phyloP scores from a whole-genome alignment of 2,797 vertebrate species.

The Alosa sapidissima region DNA sequence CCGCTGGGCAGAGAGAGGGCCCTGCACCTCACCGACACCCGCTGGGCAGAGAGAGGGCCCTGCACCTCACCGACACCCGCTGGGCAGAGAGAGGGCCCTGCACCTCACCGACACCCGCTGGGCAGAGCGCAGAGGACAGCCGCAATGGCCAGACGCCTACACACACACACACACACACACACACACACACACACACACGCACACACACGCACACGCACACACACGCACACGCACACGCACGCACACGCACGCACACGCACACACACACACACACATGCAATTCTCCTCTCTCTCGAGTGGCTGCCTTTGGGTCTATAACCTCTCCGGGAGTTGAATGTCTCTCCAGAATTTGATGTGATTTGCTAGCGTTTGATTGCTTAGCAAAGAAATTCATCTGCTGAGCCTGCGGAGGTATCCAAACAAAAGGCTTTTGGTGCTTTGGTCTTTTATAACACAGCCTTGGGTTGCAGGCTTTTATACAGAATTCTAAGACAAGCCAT shows the following conservation, averaged over 20 bases:
- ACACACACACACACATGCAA: neutral
- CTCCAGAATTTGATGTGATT: neutral
- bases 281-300: neutral
- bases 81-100: too few relatives aligned
- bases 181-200: neutral
- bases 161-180: neutral
- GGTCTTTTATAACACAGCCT: neutral
- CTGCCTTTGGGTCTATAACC: neutral
- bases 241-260: neutral
- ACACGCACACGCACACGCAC: neutral
- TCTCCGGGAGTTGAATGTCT: neutral
- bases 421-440: neutral
- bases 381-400: neutral
- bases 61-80: neutral
- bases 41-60: conserved; percentile 43
- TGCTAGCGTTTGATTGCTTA: neutral
- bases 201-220: conserved; percentile 1
- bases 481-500: neutral
- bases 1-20: conserved; percentile 40
- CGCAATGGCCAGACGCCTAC: neutral
- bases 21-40: neutral
- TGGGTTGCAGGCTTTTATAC: neutral
- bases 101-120: neutral
- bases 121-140: neutral
- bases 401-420: neutral